Evolutionary conservation across 2,888 invertebrate genomes (phyloP).

Genomic region (Sericinus montela): DNA sequence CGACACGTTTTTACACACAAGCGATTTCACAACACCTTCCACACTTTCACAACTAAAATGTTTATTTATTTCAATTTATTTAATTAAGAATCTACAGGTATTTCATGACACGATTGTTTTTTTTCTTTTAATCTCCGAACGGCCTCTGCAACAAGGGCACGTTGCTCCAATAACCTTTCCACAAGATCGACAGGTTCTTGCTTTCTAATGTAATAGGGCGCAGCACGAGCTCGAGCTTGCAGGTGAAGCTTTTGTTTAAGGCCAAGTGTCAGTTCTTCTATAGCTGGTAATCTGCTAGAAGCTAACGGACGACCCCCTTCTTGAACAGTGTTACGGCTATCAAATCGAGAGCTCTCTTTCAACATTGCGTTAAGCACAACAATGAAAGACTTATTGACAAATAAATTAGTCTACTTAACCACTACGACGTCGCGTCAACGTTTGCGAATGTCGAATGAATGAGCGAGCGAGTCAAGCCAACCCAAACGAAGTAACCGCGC

Average conservation of each 20-base stretch:
- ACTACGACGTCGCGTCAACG: slow-evolving; percentile 50
- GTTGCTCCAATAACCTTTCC: slow-evolving; percentile 68
- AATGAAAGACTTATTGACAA: slow-evolving; percentile 35
- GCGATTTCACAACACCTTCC: slow-evolving; percentile 78
- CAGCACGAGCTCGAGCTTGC: slow-evolving; percentile 72
- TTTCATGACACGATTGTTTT: slow-evolving; percentile 71
- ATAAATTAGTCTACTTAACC: slow-evolving; percentile 53
- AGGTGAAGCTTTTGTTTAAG: slow-evolving; percentile 76
- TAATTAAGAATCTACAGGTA: slow-evolving; percentile 75
- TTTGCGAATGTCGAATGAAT: slow-evolving; percentile 76
- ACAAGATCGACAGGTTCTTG: slow-evolving; percentile 76
- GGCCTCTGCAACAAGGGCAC: slow-evolving; percentile 76
- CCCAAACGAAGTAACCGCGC: slow-evolving; percentile 65
- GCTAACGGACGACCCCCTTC: slow-evolving; percentile 56
- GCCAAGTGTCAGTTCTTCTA: slow-evolving; percentile 72
- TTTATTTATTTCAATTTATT: slow-evolving; percentile 56
- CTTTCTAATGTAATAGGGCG: slow-evolving; percentile 75
- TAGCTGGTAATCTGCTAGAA: slow-evolving; percentile 63
- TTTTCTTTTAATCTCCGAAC: slow-evolving; percentile 74
- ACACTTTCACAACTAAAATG: slow-evolving; percentile 78
- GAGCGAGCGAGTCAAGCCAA: slow-evolving; percentile 60
- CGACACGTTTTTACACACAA: slow-evolving; percentile 77
- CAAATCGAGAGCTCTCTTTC: slow-evolving; percentile 69
- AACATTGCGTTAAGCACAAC: slow-evolving; percentile 48
- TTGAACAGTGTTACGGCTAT: slow-evolving; percentile 40